These are phyloP conservation scores for Sigmodon hispidus DNA, from an alignment of 2,113 vertebrate genomes.

Conservation along the genomic window DNA sequence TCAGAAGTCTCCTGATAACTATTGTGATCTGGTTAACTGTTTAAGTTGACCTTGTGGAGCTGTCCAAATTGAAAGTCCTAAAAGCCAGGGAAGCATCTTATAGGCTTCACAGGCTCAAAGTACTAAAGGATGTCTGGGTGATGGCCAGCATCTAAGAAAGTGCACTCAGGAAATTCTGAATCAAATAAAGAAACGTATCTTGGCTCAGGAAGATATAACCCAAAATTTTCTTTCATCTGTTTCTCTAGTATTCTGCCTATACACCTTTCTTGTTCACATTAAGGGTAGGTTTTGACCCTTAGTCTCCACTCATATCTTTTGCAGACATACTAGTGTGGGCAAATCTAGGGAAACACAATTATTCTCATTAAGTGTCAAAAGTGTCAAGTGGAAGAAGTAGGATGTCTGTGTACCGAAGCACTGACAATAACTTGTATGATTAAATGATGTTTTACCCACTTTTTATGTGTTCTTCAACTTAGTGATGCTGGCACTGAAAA, in stretches of 20 bases:
- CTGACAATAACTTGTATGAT: not conserved
- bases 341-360: not conserved
- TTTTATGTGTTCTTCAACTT: not conserved
- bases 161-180: not conserved
- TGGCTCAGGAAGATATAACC: not conserved
- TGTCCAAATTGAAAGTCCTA: not conserved
- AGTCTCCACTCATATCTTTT: no score
- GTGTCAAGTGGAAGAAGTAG: no score
- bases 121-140: not conserved
- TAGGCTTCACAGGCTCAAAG: not conserved
- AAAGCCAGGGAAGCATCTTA: not conserved
- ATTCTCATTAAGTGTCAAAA: not conserved
- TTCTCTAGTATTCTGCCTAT: not conserved
- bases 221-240: not conserved
- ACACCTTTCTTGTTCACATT: rapidly evolving
- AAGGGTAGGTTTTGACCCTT: not conserved
- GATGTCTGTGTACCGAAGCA: not conserved
- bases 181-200: not conserved
- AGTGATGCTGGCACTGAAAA: not conserved
- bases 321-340: no score
- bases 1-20: not conserved
- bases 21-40: not conserved
- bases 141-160: not conserved
- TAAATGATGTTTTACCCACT: not conserved
- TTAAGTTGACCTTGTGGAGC: no score